phyloP scores from a whole-genome alignment of 2,113 vertebrate genomes.

The Brachyhypopomus occidentalis region DNA sequence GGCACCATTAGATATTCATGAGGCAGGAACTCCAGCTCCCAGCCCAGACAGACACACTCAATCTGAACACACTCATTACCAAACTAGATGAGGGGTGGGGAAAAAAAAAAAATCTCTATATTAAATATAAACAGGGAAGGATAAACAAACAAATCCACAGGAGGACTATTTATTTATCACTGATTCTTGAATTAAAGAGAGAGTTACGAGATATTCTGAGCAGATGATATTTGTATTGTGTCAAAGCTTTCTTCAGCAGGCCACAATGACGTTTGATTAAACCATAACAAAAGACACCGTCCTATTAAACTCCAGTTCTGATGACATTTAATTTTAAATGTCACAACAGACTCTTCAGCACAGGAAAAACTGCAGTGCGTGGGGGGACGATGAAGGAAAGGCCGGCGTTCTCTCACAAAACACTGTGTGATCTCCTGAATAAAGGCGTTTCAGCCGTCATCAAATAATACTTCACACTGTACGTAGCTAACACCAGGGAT shows the following conservation, averaged over 20 bases:
- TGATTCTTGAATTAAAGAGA: constrained; percentile 36
- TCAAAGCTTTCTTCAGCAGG: constrained; percentile 26
- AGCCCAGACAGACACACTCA: constrained; percentile 13
- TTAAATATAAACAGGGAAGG: constrained; percentile 12
- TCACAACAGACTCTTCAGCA: constrained; percentile 52
- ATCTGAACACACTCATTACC: constrained; percentile 47
- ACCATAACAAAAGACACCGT: constrained; percentile 33
- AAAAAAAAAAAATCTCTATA: background rate
- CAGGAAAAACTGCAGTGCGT: constrained; percentile 1
- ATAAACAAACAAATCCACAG: constrained; percentile 37
- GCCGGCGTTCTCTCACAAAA: constrained; percentile 51
- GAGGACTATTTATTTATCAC: constrained; percentile 43
- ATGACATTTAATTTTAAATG: constrained; percentile 61
- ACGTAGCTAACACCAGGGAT: background rate
- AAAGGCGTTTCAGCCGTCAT: constrained; percentile 43
- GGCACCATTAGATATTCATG: constrained; percentile 52
- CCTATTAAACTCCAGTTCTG: constrained; percentile 46
- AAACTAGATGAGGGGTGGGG: constrained; percentile 17
- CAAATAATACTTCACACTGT: constrained; percentile 18
- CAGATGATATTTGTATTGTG: constrained; percentile 54
- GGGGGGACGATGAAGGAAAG: constrained; percentile 1
- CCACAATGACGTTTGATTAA: constrained; percentile 50
- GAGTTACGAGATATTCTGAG: constrained; percentile 41
- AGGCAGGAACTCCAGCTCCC: constrained; percentile 34
- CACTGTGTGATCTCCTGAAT: constrained; percentile 43